Evolutionary conservation across 2,797 vertebrate genomes (phyloP).

Genomic region (Hyperoplus immaculatus): DNA sequence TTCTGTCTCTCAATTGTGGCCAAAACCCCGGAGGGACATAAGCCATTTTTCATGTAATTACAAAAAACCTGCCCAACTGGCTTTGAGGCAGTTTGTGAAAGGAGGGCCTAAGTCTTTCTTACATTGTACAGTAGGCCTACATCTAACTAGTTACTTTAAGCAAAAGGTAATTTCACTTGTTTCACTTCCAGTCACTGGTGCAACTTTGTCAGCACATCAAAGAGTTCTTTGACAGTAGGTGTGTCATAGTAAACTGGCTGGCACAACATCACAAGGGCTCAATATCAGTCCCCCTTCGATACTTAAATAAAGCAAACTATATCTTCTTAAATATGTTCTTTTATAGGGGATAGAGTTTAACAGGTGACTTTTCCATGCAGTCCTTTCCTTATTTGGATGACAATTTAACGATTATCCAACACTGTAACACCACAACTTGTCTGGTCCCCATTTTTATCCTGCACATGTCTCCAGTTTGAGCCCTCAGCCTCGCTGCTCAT

Average conservation of each 20-base stretch:
- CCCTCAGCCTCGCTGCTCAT: constrained; percentile 37
- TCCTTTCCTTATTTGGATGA: not conserved
- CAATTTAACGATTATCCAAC: not conserved
- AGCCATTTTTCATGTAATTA: constrained; percentile 86
- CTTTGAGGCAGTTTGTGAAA: constrained; percentile 75
- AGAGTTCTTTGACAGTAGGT: not conserved
- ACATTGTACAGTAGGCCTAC: constrained; percentile 48
- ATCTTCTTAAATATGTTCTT: constrained; percentile 5
- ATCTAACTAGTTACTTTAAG: constrained; percentile 47
- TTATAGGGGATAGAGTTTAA: not conserved
- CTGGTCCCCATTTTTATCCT: constrained; percentile 26
- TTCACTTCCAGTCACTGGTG: constrained; percentile 45
- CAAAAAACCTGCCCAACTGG: constrained; percentile 86
- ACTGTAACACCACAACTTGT: constrained; percentile 2
- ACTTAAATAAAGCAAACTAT: not conserved
- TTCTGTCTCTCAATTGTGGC: constrained; percentile 70
- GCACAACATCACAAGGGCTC: constrained; percentile 16
- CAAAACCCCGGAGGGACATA: constrained; percentile 80
- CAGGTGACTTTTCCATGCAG: not conserved
- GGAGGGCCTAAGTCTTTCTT: constrained; percentile 62
- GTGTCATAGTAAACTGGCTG: not conserved
- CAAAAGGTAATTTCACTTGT: constrained; percentile 40
- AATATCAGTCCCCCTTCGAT: constrained; percentile 15
- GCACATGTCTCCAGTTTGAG: constrained; percentile 28
- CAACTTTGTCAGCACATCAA: constrained; percentile 16